Base-by-base conservation (phyloP, 2,888 invertebrate species). In the Carabus problematicus region DNA sequence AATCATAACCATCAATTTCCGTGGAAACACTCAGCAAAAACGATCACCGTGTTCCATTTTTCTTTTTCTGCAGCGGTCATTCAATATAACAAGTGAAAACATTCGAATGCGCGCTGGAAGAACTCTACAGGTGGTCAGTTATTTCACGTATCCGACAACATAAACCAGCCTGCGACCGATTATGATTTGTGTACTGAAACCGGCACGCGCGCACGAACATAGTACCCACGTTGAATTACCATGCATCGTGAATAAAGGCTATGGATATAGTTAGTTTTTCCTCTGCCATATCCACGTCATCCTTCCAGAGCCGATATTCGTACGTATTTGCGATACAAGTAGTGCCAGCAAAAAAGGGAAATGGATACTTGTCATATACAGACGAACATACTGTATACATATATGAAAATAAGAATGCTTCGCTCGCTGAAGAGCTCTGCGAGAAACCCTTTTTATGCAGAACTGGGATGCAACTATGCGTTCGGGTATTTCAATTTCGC, bases 41-140 rank as follows among this genome's bases (percentile, higher is more conserved):
- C 67, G 60, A 59, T 67, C 67, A 42, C 41, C 12, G 29, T 59
- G 42, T 52, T 59, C 49, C 66, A 58, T 66, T 58, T 66, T 64
- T 56, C 64, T 64, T 60, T 67, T 52, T 14, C 60, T 59, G 49
- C 54, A 55, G 19, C 67, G 67, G 67, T 52, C 52, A 67, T 67
- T 67, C 67, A 59, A 67, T 52, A 52, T 67, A 64, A 64, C 56
- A 62, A 70, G 63, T 64, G 54, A 70, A 70, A 64, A 70, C 70
- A 58, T 62, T 63, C 59, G 58, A 63, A 59, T 52, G 52, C 67
- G 66, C 62, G 55, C 61, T 29, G 40, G 47, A 63, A 55, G 64
- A 55, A 70, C 49, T 70, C 70, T 70, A 72, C 70, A 70, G 72
- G 72, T 71, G 71, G 71, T 71, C 71, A 71, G 70, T 70, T 71